Evolutionary conservation across 2,113 vertebrate genomes (phyloP).

Genomic region (Pachycephala philippinensis): DNA sequence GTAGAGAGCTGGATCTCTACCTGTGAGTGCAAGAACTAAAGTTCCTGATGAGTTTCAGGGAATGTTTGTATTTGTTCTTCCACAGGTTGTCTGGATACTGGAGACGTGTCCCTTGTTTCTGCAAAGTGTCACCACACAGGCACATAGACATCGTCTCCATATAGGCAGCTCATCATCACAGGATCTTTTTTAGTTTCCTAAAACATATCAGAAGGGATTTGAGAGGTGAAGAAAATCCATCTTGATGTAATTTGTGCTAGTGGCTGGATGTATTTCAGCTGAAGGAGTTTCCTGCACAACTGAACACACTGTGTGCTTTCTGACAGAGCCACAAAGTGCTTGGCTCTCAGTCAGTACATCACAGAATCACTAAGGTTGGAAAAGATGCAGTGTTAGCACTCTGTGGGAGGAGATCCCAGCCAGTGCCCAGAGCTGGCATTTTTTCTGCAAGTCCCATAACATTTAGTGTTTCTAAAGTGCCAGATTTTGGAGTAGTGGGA

Average conservation of each 20-base stretch:
- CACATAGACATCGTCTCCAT: rapidly evolving
- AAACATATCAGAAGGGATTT: background rate
- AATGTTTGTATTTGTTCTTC: background rate
- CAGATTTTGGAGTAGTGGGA: background rate
- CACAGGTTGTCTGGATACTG: background rate
- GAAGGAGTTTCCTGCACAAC: background rate
- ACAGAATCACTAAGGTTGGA: background rate
- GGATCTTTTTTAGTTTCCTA: background rate
- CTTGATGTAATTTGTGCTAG: background rate
- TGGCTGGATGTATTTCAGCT: background rate
- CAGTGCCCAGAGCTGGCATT: background rate
- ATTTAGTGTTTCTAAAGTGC: background rate
- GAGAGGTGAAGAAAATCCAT: background rate
- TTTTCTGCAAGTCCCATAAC: background rate
- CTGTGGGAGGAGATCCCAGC: background rate
- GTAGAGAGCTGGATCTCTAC: background rate
- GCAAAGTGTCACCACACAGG: background rate
- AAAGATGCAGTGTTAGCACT: background rate
- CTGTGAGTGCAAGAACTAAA: background rate
- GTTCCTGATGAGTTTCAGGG: background rate
- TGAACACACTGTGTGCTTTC: background rate
- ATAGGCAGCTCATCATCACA: background rate
- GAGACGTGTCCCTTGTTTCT: background rate
- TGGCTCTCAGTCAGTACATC: background rate
- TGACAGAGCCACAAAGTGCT: background rate